Conservation (phyloP, 2,888 invertebrate genomes). For the Dexiosoma caninum region DNA sequence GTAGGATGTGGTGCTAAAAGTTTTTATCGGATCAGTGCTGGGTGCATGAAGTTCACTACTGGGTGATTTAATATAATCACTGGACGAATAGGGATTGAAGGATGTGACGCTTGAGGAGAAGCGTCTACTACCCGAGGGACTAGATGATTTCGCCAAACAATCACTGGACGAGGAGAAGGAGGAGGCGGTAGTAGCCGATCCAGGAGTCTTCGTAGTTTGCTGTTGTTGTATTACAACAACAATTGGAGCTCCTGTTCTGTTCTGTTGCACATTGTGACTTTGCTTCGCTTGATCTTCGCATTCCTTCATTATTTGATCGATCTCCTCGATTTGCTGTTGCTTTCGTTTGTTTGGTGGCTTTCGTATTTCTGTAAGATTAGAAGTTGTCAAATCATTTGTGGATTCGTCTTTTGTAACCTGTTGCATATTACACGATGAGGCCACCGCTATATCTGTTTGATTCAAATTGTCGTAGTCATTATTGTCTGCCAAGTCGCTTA, state of each 20-base stretch:
- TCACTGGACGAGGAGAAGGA: slow-evolving; percentile 77
- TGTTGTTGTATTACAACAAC: slow-evolving; percentile 17
- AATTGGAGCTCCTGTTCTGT: slow-evolving; percentile 25
- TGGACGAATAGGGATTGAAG: slow-evolving; percentile 77
- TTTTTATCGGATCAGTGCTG: slow-evolving; percentile 78
- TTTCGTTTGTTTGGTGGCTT: slow-evolving; percentile 54
- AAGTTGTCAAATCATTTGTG: slow-evolving; percentile 61
- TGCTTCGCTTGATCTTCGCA: slow-evolving; percentile 73
- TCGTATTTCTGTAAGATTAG: slow-evolving; percentile 61
- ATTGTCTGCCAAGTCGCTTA: slow-evolving; percentile 73
- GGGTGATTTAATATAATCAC: slow-evolving; percentile 77
- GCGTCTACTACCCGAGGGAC: slow-evolving; percentile 73
- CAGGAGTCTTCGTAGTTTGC: slow-evolving; percentile 42
- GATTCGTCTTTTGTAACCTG: slow-evolving; percentile 53
- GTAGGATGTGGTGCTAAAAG: slow-evolving; percentile 78
- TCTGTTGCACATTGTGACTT: slow-evolving; percentile 63
- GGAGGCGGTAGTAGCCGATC: slow-evolving; percentile 71
- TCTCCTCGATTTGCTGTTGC: slow-evolving; percentile 72
- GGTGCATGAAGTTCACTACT: slow-evolving; percentile 77
- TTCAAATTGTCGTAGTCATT: slow-evolving; percentile 78
- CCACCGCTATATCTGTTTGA: slow-evolving; percentile 59
- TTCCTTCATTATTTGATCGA: slow-evolving; percentile 77
- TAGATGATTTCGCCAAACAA: slow-evolving; percentile 76
- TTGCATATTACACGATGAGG: slow-evolving; percentile 58
- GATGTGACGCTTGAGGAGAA: slow-evolving; percentile 77